phyloP scores from a whole-genome alignment of 2,797 vertebrate species.

The Sardinella longiceps region DNA sequence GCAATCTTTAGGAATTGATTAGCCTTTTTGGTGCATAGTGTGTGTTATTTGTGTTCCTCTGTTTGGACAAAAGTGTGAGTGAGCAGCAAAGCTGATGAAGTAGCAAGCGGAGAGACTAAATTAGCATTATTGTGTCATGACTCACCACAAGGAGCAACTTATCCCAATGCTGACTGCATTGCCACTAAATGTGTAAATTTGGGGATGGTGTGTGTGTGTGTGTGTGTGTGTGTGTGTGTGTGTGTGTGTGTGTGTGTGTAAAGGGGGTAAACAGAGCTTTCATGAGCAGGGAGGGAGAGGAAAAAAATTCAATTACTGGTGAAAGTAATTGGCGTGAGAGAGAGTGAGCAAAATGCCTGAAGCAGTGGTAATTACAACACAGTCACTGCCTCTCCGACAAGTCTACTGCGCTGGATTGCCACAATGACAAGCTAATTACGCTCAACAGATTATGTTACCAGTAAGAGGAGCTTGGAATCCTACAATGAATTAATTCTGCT shows the following conservation, averaged over 20 bases:
- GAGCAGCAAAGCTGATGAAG: background rate
- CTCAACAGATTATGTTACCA: slow-evolving; percentile 60
- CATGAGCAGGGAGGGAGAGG: slow-evolving; percentile 44
- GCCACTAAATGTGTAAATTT: slow-evolving; percentile 15
- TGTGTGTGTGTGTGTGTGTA: slow-evolving; percentile 15
- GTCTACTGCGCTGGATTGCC: slow-evolving; percentile 63
- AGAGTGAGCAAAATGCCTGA: slow-evolving; percentile 60
- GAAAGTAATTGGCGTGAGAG: slow-evolving; percentile 64
- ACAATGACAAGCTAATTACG: slow-evolving; percentile 70
- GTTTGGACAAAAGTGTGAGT: background rate
- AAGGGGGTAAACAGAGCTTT: slow-evolving; percentile 30
- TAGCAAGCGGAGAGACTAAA: background rate
- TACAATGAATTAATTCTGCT: slow-evolving; percentile 9
- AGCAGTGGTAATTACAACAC: slow-evolving; percentile 67
- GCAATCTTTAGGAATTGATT: background rate
- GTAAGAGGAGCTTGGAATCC: slow-evolving; percentile 19
- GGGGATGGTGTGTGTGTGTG: slow-evolving; percentile 2
- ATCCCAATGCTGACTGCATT: background rate
- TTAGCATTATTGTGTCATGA: slow-evolving; percentile 2
- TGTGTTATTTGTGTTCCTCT: background rate
- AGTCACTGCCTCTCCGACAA: slow-evolving; percentile 61
- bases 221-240: background rate
- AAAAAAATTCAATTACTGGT: slow-evolving; percentile 69
- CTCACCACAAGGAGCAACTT: background rate
- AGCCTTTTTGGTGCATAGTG: background rate